Base-by-base conservation (phyloP, 2,888 invertebrate species). In the Diadegma fenestrale region DNA sequence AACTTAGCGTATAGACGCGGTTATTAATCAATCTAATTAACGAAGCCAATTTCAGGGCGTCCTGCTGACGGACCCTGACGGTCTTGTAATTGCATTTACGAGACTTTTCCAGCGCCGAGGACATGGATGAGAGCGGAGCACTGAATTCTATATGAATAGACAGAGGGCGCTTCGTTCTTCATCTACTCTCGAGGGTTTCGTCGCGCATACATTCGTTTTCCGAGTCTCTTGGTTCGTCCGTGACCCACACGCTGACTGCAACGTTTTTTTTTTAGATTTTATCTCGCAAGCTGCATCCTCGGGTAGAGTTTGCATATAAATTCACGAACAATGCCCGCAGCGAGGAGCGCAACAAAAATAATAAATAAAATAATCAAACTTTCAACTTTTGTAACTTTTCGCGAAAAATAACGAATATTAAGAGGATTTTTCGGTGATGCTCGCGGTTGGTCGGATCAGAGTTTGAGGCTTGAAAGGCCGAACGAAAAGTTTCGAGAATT, bases 1-100 rank as follows among this genome's bases (percentile, higher is more conserved):
- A 68, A 61, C 26, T n/a, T 48, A 78, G 19, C 58, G 45, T 66
- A 58, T 33, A 80, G 72, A 30, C 80, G 78, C 80, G 78, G 82
- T 85, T 89, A 87, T 89, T 90, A 88, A 90, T 90, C 89, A 89
- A 89, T 89, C 82, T 88, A 88, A 90, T 90, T 90, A 90, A 85
- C 84, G 76, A 80, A 82, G 86, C 83, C 84, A 88, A 88, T 89
- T 89, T 80, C 78, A 82, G 83, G 63, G 54, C 63, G 54, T 69
- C 75, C 69, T 43, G 72, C 58, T 54, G 81, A 68, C 63, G 61
- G 64, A 82, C 66, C 80, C 80, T 64, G 63, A 17, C 45, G 58
- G 77, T 78, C 54, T 68, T 26, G 14, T 80, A 85, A 85, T 81
- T 81, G 69, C 78, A 69, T 85, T 85, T 75, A 41, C 76, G 51